Percentiles rank a stretch among this genome's conserved stretches.
Conservation (phyloP, 2,888 invertebrate genomes). For the Drosophila pullipes region DNA sequence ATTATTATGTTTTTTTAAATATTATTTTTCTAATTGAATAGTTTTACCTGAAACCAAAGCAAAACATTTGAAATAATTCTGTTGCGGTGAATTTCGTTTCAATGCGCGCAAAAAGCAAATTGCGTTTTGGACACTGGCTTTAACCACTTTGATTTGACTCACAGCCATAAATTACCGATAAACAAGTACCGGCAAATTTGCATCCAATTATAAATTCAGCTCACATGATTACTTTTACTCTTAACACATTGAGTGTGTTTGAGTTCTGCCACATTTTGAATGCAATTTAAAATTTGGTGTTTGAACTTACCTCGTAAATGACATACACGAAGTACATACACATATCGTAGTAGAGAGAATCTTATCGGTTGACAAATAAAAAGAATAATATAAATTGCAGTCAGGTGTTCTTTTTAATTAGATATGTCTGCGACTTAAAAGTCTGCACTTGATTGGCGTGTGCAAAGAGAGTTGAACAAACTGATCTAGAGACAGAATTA, state of each 20-base stretch:
- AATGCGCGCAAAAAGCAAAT: conserved; percentile 36
- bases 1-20: conserved; percentile 4
- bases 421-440: background rate
- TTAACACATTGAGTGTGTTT: background rate
- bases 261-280: conserved; percentile 32
- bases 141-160: background rate
- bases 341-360: background rate
- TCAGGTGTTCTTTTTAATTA: background rate
- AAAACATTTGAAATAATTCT: conserved; percentile 40
- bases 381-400: background rate
- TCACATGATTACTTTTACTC: conserved; percentile 1
- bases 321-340: background rate
- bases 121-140: conserved; percentile 12
- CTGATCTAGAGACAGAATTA: background rate
- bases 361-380: conserved; percentile 13
- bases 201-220: conserved; percentile 68
- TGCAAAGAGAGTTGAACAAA: background rate
- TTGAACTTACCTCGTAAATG: background rate
- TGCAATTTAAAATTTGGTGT: conserved; percentile 1
- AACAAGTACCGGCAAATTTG: conserved; percentile 36
- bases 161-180: background rate
- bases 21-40: conserved; percentile 61
- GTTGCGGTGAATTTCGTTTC: conserved; percentile 60
- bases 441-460: background rate
- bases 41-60: conserved; percentile 57